These are phyloP conservation scores for Leucophora obtusa DNA, from an alignment of 2,888 invertebrate genomes.

Conservation along the genomic window DNA sequence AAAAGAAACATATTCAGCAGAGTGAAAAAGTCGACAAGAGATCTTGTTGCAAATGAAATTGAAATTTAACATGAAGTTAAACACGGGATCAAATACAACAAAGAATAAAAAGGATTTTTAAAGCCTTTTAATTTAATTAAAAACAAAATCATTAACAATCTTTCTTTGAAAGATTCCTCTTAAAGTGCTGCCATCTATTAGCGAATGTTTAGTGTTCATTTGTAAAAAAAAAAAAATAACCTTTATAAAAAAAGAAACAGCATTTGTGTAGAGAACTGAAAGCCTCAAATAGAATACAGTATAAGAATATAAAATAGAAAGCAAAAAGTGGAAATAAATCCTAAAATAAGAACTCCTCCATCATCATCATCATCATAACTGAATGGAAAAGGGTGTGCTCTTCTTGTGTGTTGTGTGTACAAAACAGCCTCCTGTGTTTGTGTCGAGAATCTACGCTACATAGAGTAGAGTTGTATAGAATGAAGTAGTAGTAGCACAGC, in stretches of 20 bases:
- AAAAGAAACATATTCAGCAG: background rate
- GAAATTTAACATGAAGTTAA: conserved; percentile 6
- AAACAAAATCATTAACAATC: background rate
- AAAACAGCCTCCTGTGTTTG: background rate
- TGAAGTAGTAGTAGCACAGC: conserved; percentile 43
- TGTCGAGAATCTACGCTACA: background rate
- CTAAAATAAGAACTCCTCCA: conserved; percentile 3
- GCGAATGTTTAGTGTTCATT: background rate
- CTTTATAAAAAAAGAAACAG: conserved; percentile 12
- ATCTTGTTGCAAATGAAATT: conserved; percentile 26
- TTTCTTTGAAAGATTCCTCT: background rate
- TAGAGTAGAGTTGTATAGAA: background rate
- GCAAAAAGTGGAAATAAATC: conserved; percentile 12
- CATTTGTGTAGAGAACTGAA: background rate
- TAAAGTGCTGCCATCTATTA: conserved; percentile 28
- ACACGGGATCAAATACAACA: conserved; percentile 26
- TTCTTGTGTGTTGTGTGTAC: conserved; percentile 15
- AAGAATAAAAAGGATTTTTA: background rate
- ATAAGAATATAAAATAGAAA: background rate
- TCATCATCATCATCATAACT: background rate
- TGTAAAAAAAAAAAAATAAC: background rate
- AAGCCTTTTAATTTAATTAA: conserved; percentile 4
- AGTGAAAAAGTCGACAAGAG: conserved; percentile 15
- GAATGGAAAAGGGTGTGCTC: conserved; percentile 20
- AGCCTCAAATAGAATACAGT: conserved; percentile 3